A percentile compares a stretch with the other conserved stretches of the same genome.
Evolutionary conservation across 2,113 vertebrate species (phyloP).

Genomic region (Castor canadensis): DNA sequence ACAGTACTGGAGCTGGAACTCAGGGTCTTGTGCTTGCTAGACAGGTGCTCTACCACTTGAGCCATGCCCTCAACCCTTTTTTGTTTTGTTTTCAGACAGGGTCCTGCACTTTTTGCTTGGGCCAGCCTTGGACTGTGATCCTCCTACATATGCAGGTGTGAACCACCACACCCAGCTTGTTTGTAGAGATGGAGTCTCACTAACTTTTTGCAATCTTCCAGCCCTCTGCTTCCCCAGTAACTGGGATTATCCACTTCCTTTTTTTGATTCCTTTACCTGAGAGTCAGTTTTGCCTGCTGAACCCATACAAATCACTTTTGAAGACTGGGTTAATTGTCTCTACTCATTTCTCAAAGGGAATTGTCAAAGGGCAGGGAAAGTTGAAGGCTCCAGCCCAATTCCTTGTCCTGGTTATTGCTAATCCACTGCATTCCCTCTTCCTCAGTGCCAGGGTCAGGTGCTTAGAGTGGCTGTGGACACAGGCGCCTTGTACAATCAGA

Average conservation of each 20-base stretch:
- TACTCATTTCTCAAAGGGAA: neutral
- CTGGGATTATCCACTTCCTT: neutral
- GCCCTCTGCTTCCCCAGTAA: too few species aligned
- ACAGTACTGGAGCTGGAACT: too few species aligned
- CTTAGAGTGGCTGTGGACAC: slow-evolving; percentile 92
- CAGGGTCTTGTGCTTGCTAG: too few species aligned
- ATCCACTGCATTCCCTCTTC: slow-evolving; percentile 1
- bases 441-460: slow-evolving; percentile 88
- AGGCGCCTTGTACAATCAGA: slow-evolving; percentile 89
- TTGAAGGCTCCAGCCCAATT: neutral
- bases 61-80: too few species aligned
- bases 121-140: too few species aligned
- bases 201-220: too few species aligned
- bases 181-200: too few species aligned
- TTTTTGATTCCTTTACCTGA: neutral
- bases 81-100: too few species aligned
- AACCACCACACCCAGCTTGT: too few species aligned
- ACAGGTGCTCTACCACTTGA: too few species aligned
- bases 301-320: neutral
- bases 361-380: neutral
- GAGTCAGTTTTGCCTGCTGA: neutral
- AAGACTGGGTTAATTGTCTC: neutral
- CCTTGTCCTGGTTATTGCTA: neutral
- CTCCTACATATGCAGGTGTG: too few species aligned
- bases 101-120: too few species aligned